These are phyloP conservation scores for Salticus scenicus DNA, from an alignment of 2,888 invertebrate species.

Conservation along the genomic window DNA sequence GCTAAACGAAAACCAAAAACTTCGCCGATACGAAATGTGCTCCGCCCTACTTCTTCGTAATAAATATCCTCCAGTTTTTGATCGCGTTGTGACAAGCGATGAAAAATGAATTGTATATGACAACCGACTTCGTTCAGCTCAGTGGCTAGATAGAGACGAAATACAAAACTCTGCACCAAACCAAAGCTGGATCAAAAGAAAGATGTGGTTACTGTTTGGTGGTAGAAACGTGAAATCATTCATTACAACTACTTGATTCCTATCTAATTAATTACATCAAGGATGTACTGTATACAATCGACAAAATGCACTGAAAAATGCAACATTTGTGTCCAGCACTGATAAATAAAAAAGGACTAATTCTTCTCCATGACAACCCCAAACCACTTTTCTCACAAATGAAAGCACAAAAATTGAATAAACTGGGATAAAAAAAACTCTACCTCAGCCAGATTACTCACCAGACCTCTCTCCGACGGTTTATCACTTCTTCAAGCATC, in stretches of 20 bases:
- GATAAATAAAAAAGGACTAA: neutral
- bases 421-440: neutral
- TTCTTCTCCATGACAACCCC: conserved; percentile 8
- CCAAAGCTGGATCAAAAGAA: too few species aligned
- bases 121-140: too few species aligned
- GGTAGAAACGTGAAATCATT: too few species aligned
- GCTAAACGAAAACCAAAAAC: too few species aligned
- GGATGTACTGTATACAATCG: neutral
- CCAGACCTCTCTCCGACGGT: neutral
- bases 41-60: too few species aligned
- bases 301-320: neutral
- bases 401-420: neutral
- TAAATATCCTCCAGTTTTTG: too few species aligned
- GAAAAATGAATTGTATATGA: too few species aligned
- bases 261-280: neutral
- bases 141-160: too few species aligned
- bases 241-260: neutral
- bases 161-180: too few species aligned
- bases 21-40: too few species aligned
- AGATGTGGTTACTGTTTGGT: too few species aligned
- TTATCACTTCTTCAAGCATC: neutral
- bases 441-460: neutral
- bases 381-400: neutral
- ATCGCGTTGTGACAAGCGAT: too few species aligned
- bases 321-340: neutral